Evolutionary conservation across 2,113 vertebrate species (phyloP).

Genomic region (Trogon surrucura): DNA sequence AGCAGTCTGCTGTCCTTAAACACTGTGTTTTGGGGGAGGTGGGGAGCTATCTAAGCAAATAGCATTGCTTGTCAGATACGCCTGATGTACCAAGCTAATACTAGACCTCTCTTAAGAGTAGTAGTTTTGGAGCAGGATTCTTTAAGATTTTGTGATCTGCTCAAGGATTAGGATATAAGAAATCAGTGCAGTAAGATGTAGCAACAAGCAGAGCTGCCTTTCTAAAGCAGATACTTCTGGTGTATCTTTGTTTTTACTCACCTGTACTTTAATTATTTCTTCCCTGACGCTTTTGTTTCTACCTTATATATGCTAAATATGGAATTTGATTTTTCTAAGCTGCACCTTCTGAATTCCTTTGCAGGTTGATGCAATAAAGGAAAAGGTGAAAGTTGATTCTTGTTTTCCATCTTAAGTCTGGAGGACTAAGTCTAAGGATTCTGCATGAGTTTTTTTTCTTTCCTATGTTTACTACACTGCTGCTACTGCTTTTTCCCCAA

Average conservation of each 20-base stretch:
- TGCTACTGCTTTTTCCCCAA: slow-evolving; percentile 88
- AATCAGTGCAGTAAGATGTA: neutral
- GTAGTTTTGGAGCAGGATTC: neutral
- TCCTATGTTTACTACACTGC: slow-evolving; percentile 86
- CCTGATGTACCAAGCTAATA: neutral
- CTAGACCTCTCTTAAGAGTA: neutral
- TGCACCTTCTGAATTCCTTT: slow-evolving; percentile 99
- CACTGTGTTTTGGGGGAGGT: slow-evolving; percentile 20
- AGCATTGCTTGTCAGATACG: neutral
- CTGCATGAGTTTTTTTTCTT: slow-evolving; percentile 92
- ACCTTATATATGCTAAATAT: slow-evolving; percentile 86
- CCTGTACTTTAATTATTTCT: slow-evolving; percentile 76
- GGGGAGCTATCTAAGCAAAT: neutral
- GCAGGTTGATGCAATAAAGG: slow-evolving; percentile 96
- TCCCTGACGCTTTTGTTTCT: slow-evolving; percentile 81
- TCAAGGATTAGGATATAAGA: neutral
- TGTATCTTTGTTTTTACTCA: slow-evolving; percentile 73
- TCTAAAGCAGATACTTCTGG: slow-evolving; percentile 72
- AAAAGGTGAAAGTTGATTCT: slow-evolving; percentile 98
- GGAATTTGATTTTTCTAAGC: slow-evolving; percentile 85
- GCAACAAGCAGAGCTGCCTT: slow-evolving; percentile 46
- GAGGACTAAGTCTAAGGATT: slow-evolving; percentile 92
- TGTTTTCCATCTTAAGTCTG: slow-evolving; percentile 95
- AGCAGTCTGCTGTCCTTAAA: neutral
- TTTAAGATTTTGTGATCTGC: neutral